Conservation (phyloP, 2,797 vertebrate species). For the Pachyuromys duprasi region DNA sequence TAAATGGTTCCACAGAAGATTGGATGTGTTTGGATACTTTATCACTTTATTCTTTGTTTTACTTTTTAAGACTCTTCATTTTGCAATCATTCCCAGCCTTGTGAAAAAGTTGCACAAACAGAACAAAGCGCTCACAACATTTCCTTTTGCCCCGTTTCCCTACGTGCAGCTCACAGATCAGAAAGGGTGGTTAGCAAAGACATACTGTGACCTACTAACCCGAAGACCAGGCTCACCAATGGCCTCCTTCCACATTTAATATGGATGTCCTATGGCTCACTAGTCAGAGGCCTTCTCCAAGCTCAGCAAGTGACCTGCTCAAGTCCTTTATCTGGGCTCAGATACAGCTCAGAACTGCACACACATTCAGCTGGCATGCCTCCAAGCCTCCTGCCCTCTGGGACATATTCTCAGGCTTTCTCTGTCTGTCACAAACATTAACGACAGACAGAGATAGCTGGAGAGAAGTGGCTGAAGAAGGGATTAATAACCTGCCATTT, state of each 20-base stretch:
- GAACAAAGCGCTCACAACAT: not conserved
- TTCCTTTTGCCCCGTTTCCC: not conserved
- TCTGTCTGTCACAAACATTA: not conserved
- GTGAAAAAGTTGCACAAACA: not conserved
- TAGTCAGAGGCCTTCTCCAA: not conserved
- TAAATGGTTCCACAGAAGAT: not conserved
- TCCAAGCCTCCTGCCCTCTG: too few relatives aligned
- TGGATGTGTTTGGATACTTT: not conserved
- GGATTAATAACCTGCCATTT: not conserved
- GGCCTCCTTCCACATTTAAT: not conserved
- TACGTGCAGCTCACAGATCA: fast-evolving
- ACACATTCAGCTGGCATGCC: fast-evolving
- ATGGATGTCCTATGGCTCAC: not conserved
- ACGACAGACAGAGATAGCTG: not conserved
- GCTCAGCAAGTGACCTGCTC: not conserved
- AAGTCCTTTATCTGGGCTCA: not conserved
- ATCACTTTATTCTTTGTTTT: not conserved
- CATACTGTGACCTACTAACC: not conserved
- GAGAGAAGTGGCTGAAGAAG: not conserved
- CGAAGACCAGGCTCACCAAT: too few relatives aligned
- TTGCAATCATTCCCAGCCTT: not conserved
- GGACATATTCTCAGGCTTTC: not conserved
- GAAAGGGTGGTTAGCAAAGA: not conserved
- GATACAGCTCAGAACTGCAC: too few relatives aligned
- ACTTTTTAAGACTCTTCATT: not conserved